Evolutionary conservation across 2,797 vertebrate genomes (phyloP).

Genomic region (Sebastes iracundus): DNA sequence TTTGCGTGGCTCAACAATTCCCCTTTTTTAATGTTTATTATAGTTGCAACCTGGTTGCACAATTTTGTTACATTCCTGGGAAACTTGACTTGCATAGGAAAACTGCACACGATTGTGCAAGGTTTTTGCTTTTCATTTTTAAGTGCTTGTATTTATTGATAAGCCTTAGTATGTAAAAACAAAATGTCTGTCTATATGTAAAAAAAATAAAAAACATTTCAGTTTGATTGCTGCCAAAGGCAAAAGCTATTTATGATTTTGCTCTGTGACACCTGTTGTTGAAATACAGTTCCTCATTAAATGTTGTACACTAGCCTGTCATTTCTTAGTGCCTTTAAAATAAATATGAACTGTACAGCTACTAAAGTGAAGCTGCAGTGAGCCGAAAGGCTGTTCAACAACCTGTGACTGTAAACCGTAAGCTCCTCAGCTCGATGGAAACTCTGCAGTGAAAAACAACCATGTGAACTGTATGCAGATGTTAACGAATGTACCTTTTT

Average conservation of each 20-base stretch:
- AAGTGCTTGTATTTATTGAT: constrained; percentile 75
- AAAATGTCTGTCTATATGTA: constrained; percentile 25
- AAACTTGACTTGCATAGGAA: constrained; percentile 67
- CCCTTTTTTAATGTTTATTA: background rate
- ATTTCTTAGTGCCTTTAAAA: constrained; percentile 62
- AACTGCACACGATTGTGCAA: constrained; percentile 23
- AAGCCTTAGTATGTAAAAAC: constrained; percentile 39
- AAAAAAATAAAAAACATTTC: background rate
- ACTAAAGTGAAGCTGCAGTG: background rate
- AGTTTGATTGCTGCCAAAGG: constrained; percentile 61
- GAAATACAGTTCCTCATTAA: constrained; percentile 8
- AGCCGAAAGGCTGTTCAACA: constrained; percentile 2
- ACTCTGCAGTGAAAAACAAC: constrained; percentile 35
- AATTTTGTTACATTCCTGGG: constrained; percentile 74
- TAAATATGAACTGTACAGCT: constrained; percentile 14
- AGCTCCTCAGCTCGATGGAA: background rate
- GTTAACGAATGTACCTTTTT: constrained; percentile 54
- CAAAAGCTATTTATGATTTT: constrained; percentile 68
- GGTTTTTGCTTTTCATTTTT: constrained; percentile 9
- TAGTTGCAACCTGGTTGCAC: constrained; percentile 51
- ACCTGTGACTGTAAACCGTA: constrained; percentile 44
- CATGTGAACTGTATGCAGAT: constrained; percentile 47
- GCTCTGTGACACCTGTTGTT: constrained; percentile 4
- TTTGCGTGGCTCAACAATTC: background rate
- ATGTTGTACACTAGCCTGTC: constrained; percentile 18